These are phyloP conservation scores for Lindbergichthys nudifrons DNA, from an alignment of 2,797 vertebrate genomes.

Conservation along the genomic window DNA sequence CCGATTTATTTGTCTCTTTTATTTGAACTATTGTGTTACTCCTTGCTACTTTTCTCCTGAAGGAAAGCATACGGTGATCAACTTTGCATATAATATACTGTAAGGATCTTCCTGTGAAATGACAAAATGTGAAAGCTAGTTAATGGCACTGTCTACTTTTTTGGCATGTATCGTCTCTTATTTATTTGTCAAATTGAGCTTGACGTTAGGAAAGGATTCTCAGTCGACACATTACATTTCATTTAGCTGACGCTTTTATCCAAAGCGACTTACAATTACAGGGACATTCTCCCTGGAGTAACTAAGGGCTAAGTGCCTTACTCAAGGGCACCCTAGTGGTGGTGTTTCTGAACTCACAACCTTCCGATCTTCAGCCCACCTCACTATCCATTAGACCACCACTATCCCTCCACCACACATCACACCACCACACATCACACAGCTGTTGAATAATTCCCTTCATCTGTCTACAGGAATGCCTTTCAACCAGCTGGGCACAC, in stretches of 20 bases:
- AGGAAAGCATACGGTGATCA: not conserved
- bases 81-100: not conserved
- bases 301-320: too few relatives aligned
- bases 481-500: conserved; percentile 95
- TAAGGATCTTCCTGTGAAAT: too few relatives aligned
- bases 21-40: not conserved
- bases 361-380: too few relatives aligned
- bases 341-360: too few relatives aligned
- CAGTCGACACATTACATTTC: too few relatives aligned
- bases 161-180: not conserved
- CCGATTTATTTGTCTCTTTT: not conserved
- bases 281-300: too few relatives aligned
- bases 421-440: not conserved
- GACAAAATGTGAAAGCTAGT: too few relatives aligned
- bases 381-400: too few relatives aligned
- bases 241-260: too few relatives aligned
- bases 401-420: too few relatives aligned
- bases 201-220: not conserved
- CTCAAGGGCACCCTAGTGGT: too few relatives aligned
- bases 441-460: not conserved
- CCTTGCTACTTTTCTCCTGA: not conserved
- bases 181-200: not conserved
- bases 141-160: not conserved
- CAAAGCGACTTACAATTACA: too few relatives aligned
- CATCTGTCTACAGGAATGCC: conserved; percentile 90